A percentile compares a stretch with the other conserved stretches of the same genome.
Evolutionary conservation across 2,797 vertebrate species (phyloP).

Genomic region (Pangasius macronema): DNA sequence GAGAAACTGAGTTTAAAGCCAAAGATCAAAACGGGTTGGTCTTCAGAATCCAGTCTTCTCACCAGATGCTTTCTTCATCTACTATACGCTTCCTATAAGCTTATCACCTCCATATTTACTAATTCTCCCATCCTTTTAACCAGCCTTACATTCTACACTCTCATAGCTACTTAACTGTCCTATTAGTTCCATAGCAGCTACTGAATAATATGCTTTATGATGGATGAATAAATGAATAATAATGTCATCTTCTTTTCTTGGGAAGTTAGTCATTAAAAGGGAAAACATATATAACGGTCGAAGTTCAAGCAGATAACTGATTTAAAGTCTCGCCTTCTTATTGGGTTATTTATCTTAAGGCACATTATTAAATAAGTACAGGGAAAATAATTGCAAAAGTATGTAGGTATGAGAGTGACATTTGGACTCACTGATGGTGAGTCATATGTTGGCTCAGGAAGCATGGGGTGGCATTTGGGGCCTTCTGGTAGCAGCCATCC

Average conservation of each 20-base stretch:
- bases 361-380: conserved; percentile 5
- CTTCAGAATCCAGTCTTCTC: conserved; percentile 65
- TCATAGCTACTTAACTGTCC: neutral
- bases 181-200: neutral
- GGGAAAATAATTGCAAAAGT: neutral
- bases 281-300: conserved; percentile 31
- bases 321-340: neutral
- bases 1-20: conserved; percentile 65
- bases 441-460: neutral
- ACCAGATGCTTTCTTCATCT: conserved; percentile 57
- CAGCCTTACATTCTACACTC: neutral
- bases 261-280: conserved; percentile 69
- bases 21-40: conserved; percentile 57
- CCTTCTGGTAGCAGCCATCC: neutral
- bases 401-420: neutral
- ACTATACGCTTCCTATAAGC: neutral
- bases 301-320: conserved; percentile 66
- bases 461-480: neutral
- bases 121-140: neutral
- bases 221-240: conserved; percentile 5
- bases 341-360: conserved; percentile 11
- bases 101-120: neutral
- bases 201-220: neutral
- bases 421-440: neutral
- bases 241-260: conserved; percentile 58